Evolutionary conservation across 2,888 invertebrate species (phyloP).

Genomic region (Pseudanteris insignis): DNA sequence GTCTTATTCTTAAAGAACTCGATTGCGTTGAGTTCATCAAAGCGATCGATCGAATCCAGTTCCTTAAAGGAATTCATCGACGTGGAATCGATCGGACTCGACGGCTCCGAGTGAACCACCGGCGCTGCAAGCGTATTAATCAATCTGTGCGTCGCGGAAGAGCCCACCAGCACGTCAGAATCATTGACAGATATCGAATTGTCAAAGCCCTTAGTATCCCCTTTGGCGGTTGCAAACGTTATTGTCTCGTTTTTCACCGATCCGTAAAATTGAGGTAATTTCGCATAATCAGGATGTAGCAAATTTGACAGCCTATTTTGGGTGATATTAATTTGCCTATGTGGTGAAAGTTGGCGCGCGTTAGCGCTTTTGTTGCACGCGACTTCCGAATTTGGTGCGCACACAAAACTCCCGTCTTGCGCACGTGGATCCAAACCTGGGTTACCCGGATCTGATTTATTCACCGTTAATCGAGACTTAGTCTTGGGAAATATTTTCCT

Average conservation of each 20-base stretch:
- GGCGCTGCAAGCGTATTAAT: conserved; percentile 54
- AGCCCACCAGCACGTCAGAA: conserved; percentile 24
- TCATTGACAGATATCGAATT: conserved; percentile 54
- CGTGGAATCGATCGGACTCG: conserved; percentile 59
- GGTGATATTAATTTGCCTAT: conserved; percentile 53
- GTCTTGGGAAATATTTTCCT: conserved; percentile 41
- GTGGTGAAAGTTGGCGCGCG: conserved; percentile 43
- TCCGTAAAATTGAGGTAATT: conserved; percentile 10
- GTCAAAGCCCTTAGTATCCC: conserved; percentile 47
- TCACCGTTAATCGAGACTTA: conserved; percentile 20
- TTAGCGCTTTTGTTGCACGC: conserved; percentile 37
- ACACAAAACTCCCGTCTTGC: conserved; percentile 45
- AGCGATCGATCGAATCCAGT: neutral
- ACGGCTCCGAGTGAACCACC: conserved; percentile 59
- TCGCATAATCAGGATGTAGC: conserved; percentile 40
- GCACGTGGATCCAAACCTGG: conserved; percentile 46
- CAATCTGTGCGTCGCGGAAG: conserved; percentile 48
- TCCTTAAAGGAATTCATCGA: conserved; percentile 47
- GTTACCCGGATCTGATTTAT: conserved; percentile 36
- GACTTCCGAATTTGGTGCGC: conserved; percentile 45
- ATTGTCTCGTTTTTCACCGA: conserved; percentile 16
- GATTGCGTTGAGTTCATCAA: conserved; percentile 2
- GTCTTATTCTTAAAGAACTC: conserved; percentile 5
- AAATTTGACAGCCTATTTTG: conserved; percentile 54
- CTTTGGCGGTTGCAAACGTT: conserved; percentile 38